Base-by-base conservation (phyloP, 1,140 invertebrate genomes). In the Eurosta solidaginis region DNA sequence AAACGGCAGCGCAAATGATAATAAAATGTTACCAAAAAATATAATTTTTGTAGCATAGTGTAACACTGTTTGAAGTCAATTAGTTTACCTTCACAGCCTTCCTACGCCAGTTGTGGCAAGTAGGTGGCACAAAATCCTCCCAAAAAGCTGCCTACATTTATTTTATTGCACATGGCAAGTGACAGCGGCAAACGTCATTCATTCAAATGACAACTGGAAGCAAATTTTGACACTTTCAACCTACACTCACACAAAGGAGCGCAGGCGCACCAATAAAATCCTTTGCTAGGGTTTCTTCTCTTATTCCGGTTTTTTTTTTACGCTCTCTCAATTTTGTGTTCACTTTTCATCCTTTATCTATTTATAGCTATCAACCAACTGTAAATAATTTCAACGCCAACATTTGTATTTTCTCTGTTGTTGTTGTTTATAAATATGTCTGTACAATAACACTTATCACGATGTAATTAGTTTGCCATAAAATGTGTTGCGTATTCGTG, bases 181-280 rank as follows among this genome's bases (percentile, higher is more conserved):
- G 59, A n/a, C 9, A 20, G 29, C 27, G 20, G 59, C 33, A 59
- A 29, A n/a, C 29, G 33, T 17, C 59, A 68, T 68, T 68, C 59
- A 68, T 42, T 68, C 59, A 40, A 40, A 40, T 68, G 33, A 68
- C 29, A 68, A 40, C 27, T 68, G 59, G 59, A 68, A 68, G n/a
- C n/a, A 40, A 40, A 68, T 68, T 10, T 4, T 68, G 14, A 33
- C 1, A 33, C 33, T 68, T 68, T 33, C 59, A 68, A 68, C 59
- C 59, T 40, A 68, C 59, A 68, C 59, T 68, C 33, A 20, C 3
- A 27, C 10, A n/a, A n/a, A n/a, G n/a, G n/a, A 22, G 33, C n/a
- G 59, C 59, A 68, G 36, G 59, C 59, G 59, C 59, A 68, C n/a
- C n/a, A 10, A 40, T 33, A n/a, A 68, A 40, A 68, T 68, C 59